Percentiles rank a stretch among this genome's conserved stretches.
Conservation (phyloP, 2,797 vertebrate species). For the Cuniculus paca region DNA sequence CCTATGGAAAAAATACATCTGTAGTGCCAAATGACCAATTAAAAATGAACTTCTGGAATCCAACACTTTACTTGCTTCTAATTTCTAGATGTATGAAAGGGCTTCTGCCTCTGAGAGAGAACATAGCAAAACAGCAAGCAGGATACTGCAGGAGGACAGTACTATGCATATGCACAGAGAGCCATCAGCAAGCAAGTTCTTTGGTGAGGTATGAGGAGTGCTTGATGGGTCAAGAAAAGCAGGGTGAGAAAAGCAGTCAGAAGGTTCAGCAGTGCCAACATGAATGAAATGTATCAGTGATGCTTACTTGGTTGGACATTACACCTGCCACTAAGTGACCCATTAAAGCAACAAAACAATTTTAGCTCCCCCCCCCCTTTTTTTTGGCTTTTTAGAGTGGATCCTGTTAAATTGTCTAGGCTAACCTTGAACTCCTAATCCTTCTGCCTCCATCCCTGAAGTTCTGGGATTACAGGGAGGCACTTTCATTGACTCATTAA, state of each 20-base stretch:
- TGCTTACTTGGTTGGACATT: background rate
- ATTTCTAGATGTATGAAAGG: background rate
- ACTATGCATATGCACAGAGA: background rate
- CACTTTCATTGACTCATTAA: background rate
- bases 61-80: background rate
- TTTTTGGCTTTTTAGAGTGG: background rate
- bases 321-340: background rate
- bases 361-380: background rate
- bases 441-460: background rate
- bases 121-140: background rate
- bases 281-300: background rate
- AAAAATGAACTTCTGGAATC: constrained; percentile 43
- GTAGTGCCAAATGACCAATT: background rate
- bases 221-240: background rate
- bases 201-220: background rate
- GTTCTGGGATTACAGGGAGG: background rate
- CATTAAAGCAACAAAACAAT: background rate
- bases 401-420: background rate
- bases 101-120: background rate
- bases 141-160: background rate
- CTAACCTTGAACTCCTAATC: background rate
- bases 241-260: background rate
- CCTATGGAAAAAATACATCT: background rate
- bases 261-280: background rate
- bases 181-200: background rate